These are phyloP conservation scores for Montipora capricornis DNA, from an alignment of 64 coral and sea anemone species.

Conservation along the genomic window DNA sequence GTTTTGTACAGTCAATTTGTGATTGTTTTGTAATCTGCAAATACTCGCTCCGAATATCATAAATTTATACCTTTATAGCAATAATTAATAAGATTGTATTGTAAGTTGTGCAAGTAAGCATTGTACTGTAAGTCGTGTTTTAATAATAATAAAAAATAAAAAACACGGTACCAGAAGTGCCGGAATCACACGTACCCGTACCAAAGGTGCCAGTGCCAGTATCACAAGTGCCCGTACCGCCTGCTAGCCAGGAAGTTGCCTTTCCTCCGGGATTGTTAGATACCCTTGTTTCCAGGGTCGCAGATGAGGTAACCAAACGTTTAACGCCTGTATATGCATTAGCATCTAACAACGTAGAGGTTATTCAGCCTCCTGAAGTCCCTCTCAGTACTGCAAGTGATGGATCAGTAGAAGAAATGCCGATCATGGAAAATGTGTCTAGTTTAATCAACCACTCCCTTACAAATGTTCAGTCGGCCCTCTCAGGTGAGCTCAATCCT, in stretches of 20 bases:
- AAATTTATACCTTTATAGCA: no score
- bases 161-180: neutral
- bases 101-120: no score
- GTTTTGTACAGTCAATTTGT: no score
- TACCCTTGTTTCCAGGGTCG: conserved; percentile 10
- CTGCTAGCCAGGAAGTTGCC: conserved; percentile 24
- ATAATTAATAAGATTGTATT: no score
- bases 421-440: no score
- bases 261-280: conserved; percentile 14
- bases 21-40: no score
- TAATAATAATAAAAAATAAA: no score
- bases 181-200: neutral
- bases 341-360: conserved; percentile 20
- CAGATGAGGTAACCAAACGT: conserved; percentile 21
- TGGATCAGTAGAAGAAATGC: no score
- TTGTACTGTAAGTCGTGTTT: no score
- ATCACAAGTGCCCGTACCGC: neutral
- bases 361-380: neutral
- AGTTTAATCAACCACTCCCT: neutral
- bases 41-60: no score
- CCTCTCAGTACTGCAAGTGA: no score
- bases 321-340: conserved; percentile 16
- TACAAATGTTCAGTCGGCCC: neutral
- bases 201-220: neutral
- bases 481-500: conserved; percentile 1